These are phyloP conservation scores for Idaea biselata DNA, from an alignment of 2,888 invertebrate genomes.

Conservation along the genomic window DNA sequence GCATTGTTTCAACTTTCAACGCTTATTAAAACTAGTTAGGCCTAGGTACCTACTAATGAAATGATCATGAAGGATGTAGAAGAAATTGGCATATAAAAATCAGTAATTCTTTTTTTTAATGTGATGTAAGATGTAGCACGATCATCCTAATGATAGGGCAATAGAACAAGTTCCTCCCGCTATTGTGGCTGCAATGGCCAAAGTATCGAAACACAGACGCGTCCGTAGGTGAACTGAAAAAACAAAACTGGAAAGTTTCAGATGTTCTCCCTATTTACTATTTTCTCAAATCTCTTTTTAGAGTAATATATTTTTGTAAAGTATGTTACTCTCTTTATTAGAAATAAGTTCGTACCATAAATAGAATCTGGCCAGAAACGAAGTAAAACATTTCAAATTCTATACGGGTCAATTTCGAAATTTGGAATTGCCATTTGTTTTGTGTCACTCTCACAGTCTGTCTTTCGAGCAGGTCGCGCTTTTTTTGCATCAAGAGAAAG, in stretches of 20 bases:
- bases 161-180: too few relatives aligned
- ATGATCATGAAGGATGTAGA: too few relatives aligned
- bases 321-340: background rate
- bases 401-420: background rate
- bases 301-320: background rate
- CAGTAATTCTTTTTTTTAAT: too few relatives aligned
- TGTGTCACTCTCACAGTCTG: conserved; percentile 47
- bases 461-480: conserved; percentile 56
- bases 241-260: too few relatives aligned
- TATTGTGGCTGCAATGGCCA: too few relatives aligned
- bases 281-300: background rate
- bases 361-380: background rate
- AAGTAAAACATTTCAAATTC: background rate
- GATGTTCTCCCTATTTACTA: background rate
- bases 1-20: too few relatives aligned
- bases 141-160: too few relatives aligned
- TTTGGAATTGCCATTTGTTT: conserved; percentile 51
- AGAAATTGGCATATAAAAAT: too few relatives aligned
- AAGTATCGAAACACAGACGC: background rate
- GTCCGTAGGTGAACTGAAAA: background rate
- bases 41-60: too few relatives aligned
- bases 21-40: too few relatives aligned
- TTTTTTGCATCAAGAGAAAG: conserved; percentile 34
- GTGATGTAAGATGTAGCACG: too few relatives aligned
- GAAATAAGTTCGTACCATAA: background rate